Conservation (phyloP, 2,888 invertebrate genomes). For the Amblyteles armatorius region DNA sequence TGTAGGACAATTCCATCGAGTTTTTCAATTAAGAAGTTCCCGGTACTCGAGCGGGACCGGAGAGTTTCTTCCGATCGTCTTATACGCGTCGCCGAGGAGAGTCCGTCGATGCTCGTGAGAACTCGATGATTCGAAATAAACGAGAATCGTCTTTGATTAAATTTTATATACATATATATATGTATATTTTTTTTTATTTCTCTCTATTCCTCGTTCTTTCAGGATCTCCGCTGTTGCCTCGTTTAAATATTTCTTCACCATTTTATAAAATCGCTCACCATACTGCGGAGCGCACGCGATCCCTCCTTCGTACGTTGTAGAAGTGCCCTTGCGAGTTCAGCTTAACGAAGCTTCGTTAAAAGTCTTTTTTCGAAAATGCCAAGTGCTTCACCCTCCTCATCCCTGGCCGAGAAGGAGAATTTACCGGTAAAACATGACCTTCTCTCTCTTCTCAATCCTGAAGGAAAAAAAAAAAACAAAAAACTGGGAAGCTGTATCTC, state of each 20-base stretch:
- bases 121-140: conserved; percentile 36
- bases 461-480: conserved; percentile 44
- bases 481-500: conserved; percentile 13
- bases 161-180: conserved; percentile 21
- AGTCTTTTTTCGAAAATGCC: conserved; percentile 54
- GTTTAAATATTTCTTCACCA: conserved; percentile 6
- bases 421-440: conserved; percentile 10
- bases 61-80: conserved; percentile 45
- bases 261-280: conserved; percentile 19
- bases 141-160: conserved; percentile 31
- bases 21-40: conserved; percentile 68
- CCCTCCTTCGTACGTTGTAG: background rate
- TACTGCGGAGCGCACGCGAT: background rate
- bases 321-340: conserved; percentile 3
- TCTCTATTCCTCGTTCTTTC: background rate
- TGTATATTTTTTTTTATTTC: background rate
- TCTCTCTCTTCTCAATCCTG: conserved; percentile 27
- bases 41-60: conserved; percentile 27
- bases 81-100: conserved; percentile 2
- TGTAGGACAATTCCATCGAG: conserved; percentile 61
- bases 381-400: conserved; percentile 12
- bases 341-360: conserved; percentile 63
- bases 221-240: background rate
- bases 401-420: background rate
- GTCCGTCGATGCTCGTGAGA: conserved; percentile 52